Conservation (phyloP, 2,797 vertebrate species). For the Gorsachius magnificus region DNA sequence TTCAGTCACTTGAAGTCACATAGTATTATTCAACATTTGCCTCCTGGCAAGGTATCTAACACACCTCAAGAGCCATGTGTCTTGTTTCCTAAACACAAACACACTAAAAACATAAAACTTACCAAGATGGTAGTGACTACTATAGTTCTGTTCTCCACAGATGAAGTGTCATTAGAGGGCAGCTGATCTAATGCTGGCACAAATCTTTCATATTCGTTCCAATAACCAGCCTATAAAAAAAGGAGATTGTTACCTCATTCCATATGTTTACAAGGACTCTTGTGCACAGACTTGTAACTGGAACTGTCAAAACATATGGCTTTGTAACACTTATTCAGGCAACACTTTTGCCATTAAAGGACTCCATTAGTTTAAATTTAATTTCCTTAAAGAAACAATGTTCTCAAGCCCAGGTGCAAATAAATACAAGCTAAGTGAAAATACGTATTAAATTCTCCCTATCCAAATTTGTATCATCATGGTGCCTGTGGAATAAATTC, state of each 20-base stretch:
- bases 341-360: background rate
- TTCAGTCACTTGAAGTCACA: slow-evolving; percentile 43
- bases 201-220: slow-evolving; percentile 97
- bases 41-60: background rate
- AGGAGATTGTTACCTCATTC: slow-evolving; percentile 29
- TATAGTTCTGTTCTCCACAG: slow-evolving; percentile 98
- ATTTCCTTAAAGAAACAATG: background rate
- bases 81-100: slow-evolving; percentile 8
- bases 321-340: background rate
- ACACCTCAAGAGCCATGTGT: background rate
- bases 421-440: background rate
- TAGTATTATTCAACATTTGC: background rate
- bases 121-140: slow-evolving; percentile 99
- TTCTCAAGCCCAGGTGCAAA: background rate
- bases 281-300: background rate
- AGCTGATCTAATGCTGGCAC: slow-evolving; percentile 94
- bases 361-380: background rate
- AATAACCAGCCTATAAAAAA: slow-evolving; percentile 94
- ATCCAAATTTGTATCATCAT: background rate
- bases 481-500: background rate
- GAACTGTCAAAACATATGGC: background rate
- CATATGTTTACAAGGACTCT: background rate
- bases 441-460: background rate
- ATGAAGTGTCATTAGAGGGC: slow-evolving; percentile 90
- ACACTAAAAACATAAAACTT: slow-evolving; percentile 78